Conservation (phyloP, 2,888 invertebrate species). For the Hemaris fuciformis region DNA sequence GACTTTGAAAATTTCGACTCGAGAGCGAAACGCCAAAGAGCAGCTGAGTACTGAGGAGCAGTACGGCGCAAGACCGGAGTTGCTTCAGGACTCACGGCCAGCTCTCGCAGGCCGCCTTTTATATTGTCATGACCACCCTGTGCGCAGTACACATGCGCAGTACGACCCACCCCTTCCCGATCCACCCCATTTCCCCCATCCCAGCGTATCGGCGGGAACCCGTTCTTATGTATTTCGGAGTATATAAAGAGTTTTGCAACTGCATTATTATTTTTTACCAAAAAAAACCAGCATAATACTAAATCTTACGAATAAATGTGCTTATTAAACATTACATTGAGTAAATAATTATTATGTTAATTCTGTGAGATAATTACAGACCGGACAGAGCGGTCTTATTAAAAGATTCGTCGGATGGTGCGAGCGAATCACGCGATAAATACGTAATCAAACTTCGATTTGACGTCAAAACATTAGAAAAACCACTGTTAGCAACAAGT, state of each 20-base stretch:
- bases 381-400: slow-evolving; percentile 34
- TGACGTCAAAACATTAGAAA: slow-evolving; percentile 35
- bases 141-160: slow-evolving; percentile 52
- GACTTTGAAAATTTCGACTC: background rate
- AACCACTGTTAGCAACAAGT: slow-evolving; percentile 13
- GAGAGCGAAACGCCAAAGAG: background rate
- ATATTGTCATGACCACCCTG: slow-evolving; percentile 26
- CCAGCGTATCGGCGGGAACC: slow-evolving; percentile 8
- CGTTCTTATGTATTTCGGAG: background rate
- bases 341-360: background rate
- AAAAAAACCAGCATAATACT: background rate
- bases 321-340: background rate
- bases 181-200: background rate
- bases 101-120: slow-evolving; percentile 24
- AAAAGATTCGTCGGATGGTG: slow-evolving; percentile 24
- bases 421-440: slow-evolving; percentile 55
- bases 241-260: background rate
- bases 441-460: slow-evolving; percentile 48
- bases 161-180: slow-evolving; percentile 24
- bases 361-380: too few species aligned
- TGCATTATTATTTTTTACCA: background rate
- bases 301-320: background rate
- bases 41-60: background rate
- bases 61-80: background rate
- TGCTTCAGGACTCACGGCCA: slow-evolving; percentile 24